Evolutionary conservation across 2,797 vertebrate genomes (phyloP).

Genomic region (Labeo calbasu): DNA sequence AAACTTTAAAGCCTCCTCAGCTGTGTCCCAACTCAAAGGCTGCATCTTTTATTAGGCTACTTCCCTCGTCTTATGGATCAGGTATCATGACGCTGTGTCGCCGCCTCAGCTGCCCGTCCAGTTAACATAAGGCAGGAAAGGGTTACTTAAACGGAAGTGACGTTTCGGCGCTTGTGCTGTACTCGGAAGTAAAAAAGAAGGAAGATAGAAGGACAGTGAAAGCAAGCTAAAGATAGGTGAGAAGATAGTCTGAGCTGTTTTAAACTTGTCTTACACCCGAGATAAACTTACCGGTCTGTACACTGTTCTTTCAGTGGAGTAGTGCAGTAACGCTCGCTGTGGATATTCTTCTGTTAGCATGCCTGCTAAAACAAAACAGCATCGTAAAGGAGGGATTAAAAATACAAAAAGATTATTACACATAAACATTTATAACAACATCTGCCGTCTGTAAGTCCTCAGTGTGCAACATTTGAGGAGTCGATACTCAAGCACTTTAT

Average conservation of each 20-base stretch:
- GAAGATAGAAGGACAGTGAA: conserved; percentile 59
- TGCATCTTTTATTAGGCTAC: too few relatives aligned
- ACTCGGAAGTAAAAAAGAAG: conserved; percentile 60
- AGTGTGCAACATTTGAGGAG: neutral
- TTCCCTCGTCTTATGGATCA: too few relatives aligned
- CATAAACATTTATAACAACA: neutral
- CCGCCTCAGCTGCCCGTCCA: neutral
- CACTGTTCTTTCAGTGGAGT: neutral
- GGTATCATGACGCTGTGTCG: too few relatives aligned
- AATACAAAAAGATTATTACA: neutral
- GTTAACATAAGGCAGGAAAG: neutral
- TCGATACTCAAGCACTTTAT: neutral
- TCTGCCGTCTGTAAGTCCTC: neutral
- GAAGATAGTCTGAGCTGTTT: neutral
- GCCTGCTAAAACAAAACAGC: conserved; percentile 29
- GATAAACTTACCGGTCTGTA: neutral
- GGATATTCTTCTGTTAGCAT: conserved; percentile 2
- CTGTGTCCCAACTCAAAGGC: too few relatives aligned
- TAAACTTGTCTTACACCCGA: neutral
- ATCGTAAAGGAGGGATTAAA: conserved; percentile 9
- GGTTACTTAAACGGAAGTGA: conserved; percentile 51
- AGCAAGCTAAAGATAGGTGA: conserved; percentile 39
- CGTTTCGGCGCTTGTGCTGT: conserved; percentile 4
- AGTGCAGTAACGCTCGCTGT: neutral
- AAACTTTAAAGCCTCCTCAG: too few relatives aligned